Conservation (phyloP, 1,140 invertebrate genomes). For the Tyrophagus putrescentiae region DNA sequence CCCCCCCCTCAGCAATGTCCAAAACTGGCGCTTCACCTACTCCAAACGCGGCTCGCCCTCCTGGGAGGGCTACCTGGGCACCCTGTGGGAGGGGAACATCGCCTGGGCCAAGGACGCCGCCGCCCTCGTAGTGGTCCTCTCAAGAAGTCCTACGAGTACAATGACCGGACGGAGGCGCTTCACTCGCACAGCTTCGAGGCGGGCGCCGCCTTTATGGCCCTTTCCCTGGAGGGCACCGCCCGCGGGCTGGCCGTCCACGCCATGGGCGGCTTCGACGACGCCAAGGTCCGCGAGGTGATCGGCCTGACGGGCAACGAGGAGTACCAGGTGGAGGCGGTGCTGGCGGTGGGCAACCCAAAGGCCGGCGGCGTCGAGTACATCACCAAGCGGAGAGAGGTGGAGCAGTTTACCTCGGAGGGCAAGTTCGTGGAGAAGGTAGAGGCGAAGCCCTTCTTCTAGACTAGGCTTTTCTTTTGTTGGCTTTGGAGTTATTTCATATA, state of each 20-base stretch:
- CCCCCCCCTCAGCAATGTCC: background rate
- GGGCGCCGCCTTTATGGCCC: background rate
- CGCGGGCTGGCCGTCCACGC: background rate
- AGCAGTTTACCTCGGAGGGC: too few species aligned
- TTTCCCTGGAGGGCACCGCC: background rate
- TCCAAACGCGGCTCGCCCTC: background rate
- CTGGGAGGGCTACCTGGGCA: background rate
- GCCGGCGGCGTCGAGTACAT: too few species aligned
- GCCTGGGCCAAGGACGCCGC: conserved; percentile 2
- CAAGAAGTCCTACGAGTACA: background rate
- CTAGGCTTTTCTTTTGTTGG: too few species aligned
- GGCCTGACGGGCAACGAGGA: background rate
- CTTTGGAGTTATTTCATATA: too few species aligned
- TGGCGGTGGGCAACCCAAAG: background rate
- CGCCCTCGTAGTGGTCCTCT: background rate
- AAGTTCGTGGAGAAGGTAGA: too few species aligned
- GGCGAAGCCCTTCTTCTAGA: too few species aligned
- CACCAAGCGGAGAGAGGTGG: too few species aligned
- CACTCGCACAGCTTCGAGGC: background rate
- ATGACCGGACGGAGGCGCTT: background rate
- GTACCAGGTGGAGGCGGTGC: background rate
- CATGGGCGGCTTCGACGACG: conserved; percentile 1
- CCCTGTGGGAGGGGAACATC: background rate
- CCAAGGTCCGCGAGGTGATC: background rate
- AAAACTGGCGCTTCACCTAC: background rate